phyloP scores from a whole-genome alignment of 1,140 invertebrate genomes.

The Laodelphax striatellus region DNA sequence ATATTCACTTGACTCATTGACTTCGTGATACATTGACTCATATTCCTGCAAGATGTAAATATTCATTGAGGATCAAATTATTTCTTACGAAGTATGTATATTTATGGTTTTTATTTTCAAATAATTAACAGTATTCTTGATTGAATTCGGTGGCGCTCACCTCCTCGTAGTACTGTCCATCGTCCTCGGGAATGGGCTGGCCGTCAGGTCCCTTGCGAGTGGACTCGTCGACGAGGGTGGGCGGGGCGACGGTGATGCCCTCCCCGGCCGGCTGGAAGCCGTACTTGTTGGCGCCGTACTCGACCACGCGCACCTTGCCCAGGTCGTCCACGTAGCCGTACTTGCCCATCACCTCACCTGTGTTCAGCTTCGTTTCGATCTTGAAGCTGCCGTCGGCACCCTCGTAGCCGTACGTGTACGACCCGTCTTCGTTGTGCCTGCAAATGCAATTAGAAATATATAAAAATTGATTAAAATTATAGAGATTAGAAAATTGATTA shows the following conservation, averaged over 20 bases:
- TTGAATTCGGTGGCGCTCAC: neutral
- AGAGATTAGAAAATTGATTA: no score
- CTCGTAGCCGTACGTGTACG: conserved; percentile 78
- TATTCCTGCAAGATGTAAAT: no score
- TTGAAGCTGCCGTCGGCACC: conserved; percentile 75
- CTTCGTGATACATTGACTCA: no score
- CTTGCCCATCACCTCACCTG: conserved; percentile 70
- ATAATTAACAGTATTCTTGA: no score
- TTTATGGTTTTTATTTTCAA: no score
- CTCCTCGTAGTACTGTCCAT: conserved; percentile 30
- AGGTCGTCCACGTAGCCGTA: conserved; percentile 77
- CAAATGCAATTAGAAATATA: conserved; percentile 21
- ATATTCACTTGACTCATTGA: no score
- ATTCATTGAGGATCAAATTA: no score
- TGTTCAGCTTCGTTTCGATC: conserved; percentile 67
- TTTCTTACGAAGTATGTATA: no score
- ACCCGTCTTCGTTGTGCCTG: conserved; percentile 74
- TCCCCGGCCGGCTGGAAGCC: conserved; percentile 79
- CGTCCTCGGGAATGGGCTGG: conserved; percentile 11
- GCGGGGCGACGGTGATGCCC: conserved; percentile 69
- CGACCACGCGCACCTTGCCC: conserved; percentile 68
- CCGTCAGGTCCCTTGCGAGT: conserved; percentile 14
- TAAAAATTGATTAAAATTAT: no score
- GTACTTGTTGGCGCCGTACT: conserved; percentile 77
- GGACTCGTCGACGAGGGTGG: conserved; percentile 59